Conservation (phyloP, 2,113 vertebrate genomes). For the Paraplagusia blochii region DNA sequence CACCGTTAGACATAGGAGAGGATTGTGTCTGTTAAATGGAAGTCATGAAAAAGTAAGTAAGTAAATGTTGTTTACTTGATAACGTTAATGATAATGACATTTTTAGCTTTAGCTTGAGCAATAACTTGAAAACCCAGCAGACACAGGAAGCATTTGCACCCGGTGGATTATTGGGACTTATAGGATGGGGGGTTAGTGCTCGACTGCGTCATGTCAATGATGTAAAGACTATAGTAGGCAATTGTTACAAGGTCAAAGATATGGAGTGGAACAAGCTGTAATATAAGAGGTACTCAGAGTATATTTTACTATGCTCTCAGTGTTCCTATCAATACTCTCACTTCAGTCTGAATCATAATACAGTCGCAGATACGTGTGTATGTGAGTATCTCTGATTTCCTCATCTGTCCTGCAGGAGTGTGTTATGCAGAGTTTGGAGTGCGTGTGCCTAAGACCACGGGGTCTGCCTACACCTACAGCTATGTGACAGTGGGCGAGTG, state of each 20-base stretch:
- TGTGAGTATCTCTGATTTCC: neutral
- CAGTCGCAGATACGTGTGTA: neutral
- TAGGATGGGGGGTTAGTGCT: constrained; percentile 4
- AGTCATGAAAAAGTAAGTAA: too few species aligned
- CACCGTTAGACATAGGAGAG: too few species aligned
- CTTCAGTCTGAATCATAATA: constrained; percentile 7
- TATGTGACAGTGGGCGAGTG: constrained; percentile 97
- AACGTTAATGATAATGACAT: too few species aligned
- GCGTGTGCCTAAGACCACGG: constrained; percentile 95
- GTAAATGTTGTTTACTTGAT: too few species aligned
- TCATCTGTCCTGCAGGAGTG: constrained; percentile 78
- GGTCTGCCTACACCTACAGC: constrained; percentile 98
- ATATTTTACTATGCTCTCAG: constrained; percentile 11
- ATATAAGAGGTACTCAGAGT: constrained; percentile 21
- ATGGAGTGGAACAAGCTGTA: constrained; percentile 14
- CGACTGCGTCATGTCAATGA: constrained; percentile 15
- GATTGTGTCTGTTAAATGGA: too few species aligned
- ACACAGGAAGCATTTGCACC: too few species aligned
- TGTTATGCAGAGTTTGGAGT: constrained; percentile 99
- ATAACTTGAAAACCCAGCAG: too few species aligned
- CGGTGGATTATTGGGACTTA: neutral
- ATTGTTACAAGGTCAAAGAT: constrained; percentile 41
- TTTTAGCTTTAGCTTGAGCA: too few species aligned
- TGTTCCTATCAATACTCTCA: constrained; percentile 28
- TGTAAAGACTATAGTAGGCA: too few species aligned